Conservation (phyloP, 2,888 invertebrate genomes). For the Sylvicola fuscatus region DNA sequence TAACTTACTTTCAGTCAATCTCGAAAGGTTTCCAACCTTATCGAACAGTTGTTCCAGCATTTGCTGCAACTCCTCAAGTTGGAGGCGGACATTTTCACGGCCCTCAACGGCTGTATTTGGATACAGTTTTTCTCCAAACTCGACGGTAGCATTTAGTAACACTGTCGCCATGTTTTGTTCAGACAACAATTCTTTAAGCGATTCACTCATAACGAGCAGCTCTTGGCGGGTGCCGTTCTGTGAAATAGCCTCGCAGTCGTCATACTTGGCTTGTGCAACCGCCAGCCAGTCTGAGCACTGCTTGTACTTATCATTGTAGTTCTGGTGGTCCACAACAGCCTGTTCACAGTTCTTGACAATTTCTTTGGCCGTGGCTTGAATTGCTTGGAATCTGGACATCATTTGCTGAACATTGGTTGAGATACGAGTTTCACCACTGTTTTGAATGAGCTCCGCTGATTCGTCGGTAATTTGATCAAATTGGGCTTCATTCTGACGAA, state of each 20-base stretch:
- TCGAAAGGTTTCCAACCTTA: conserved; percentile 51
- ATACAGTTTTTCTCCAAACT: conserved; percentile 73
- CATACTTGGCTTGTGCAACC: conserved; percentile 49
- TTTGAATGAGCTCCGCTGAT: conserved; percentile 65
- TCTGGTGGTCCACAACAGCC: conserved; percentile 59
- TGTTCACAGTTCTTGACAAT: conserved; percentile 83
- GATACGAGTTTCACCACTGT: conserved; percentile 67
- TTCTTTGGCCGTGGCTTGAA: conserved; percentile 75
- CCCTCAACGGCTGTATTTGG: conserved; percentile 73
- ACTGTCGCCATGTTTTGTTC: conserved; percentile 56
- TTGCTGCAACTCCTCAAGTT: conserved; percentile 66
- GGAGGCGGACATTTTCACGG: conserved; percentile 61
- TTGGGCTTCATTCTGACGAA: conserved; percentile 68
- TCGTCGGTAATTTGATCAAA: conserved; percentile 74
- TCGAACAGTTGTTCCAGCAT: conserved; percentile 66
- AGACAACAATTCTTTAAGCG: conserved; percentile 48
- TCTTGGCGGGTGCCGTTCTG: conserved; percentile 45
- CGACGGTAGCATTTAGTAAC: conserved; percentile 63
- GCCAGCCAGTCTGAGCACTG: conserved; percentile 67
- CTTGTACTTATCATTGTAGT: conserved; percentile 63
- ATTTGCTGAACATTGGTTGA: conserved; percentile 79
- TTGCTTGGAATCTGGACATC: conserved; percentile 72
- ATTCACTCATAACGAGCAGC: conserved; percentile 44
- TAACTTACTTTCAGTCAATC: conserved; percentile 64
- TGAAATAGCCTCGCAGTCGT: conserved; percentile 39